phyloP scores from a whole-genome alignment of 1,140 invertebrate genomes.

The Cherax destructor region DNA sequence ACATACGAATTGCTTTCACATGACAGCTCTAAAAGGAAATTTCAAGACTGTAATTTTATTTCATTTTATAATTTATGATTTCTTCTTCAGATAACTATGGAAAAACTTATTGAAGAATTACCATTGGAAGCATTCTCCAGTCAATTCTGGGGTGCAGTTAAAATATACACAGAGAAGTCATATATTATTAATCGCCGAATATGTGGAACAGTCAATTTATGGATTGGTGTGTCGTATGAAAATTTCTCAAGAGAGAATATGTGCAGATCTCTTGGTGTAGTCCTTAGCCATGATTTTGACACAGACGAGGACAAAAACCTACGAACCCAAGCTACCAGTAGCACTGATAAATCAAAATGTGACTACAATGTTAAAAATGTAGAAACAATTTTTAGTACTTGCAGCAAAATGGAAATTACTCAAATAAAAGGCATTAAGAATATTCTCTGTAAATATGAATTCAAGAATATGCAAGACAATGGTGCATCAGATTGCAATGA shows the following conservation, averaged over 20 bases:
- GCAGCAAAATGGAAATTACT: background rate
- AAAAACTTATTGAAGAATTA: constrained; percentile 26
- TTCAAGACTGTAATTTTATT: too few species aligned
- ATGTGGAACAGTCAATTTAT: constrained; percentile 60
- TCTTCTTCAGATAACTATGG: constrained; percentile 19
- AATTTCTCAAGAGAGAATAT: constrained; percentile 4
- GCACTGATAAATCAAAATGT: background rate
- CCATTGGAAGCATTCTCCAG: constrained; percentile 14
- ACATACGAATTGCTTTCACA: too few species aligned
- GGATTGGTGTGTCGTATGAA: constrained; percentile 45
- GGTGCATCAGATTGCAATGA: background rate
- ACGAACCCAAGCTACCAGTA: background rate
- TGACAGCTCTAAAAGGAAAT: too few species aligned
- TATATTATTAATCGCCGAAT: constrained; percentile 65
- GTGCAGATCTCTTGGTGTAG: background rate
- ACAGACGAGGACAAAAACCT: background rate
- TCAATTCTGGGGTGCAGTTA: constrained; percentile 65
- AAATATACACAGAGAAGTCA: constrained; percentile 65
- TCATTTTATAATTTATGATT: background rate
- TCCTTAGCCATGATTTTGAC: background rate
- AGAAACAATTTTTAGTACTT: background rate
- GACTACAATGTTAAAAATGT: background rate
- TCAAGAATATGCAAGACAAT: background rate
- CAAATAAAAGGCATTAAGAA: background rate
- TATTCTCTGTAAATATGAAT: background rate